Evolutionary conservation across 2,797 vertebrate genomes (phyloP), one percentile per base, ranked within the genome.

Genomic region (Labeo calbasu): DNA sequence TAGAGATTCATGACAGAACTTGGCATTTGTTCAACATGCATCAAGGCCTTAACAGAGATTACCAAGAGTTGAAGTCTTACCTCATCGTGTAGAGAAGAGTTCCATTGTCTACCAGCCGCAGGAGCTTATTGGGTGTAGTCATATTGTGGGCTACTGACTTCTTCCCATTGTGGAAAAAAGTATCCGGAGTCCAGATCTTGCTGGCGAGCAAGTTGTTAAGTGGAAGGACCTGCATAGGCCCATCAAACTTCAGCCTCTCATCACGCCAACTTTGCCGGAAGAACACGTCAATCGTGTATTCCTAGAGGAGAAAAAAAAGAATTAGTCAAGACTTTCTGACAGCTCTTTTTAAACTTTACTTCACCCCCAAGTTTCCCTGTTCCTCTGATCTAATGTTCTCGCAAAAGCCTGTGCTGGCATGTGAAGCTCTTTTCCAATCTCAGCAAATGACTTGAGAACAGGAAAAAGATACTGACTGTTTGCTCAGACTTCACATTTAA

Each of bases 91-190:
- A 99, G 70, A 99, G 96, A 17, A 99, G 96, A 0, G 98, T 99
- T 36, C 98, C 98, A 0, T 99, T 99, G 94, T 99, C 98, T 51
- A 98, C 97, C 86, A 99, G 94, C 77, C 98, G 95, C n/a, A 99
- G 95, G 40, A 99, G 94, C 87, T 99, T 99, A 93, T 99, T 99
- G 10, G 98, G 98, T 0, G 98, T 99, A 0, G 98, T 99, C 98
- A 99, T 99, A 90, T 99, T 99, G 91, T 99, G 98, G 57, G 98
- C 98, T 1, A 99, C 98, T 0, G 98, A 99, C 89, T 99, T 99
- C 95, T 99, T 99, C 76, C 98, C 98, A 0, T 99, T 99, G 93
- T 99, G 98, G 90, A 99, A 99, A 86, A 99, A 99, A 0, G 98
- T 99, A 81, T 99, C 98, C 0, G 98, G 98, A 25, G 98, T 99